phyloP scores from a whole-genome alignment of 2,888 invertebrate species.

The Conchocele bisecta region DNA sequence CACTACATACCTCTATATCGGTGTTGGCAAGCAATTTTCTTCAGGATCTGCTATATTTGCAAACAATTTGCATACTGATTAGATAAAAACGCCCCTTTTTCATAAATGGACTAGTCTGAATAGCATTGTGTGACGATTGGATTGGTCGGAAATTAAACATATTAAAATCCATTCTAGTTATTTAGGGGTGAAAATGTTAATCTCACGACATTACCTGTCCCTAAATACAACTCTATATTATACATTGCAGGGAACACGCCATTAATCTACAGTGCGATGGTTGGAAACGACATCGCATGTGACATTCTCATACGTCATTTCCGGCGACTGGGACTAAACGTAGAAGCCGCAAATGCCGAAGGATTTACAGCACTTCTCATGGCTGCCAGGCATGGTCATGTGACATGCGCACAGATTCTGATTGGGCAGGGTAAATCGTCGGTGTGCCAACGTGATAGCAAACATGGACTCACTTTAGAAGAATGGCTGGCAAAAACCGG shows the following conservation, averaged over 20 bases:
- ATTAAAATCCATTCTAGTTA: too few relatives aligned
- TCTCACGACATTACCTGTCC: too few relatives aligned
- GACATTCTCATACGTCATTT: conserved; percentile 79
- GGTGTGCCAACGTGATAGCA: conserved; percentile 70
- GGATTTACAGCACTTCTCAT: conserved; percentile 79
- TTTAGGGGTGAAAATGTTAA: too few relatives aligned
- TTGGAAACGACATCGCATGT: conserved; percentile 79
- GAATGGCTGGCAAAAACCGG: conserved; percentile 77
- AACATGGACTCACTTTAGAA: conserved; percentile 71
- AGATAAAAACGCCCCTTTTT: too few relatives aligned
- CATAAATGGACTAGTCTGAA: too few relatives aligned
- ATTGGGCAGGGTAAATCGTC: conserved; percentile 78
- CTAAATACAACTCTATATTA: neutral
- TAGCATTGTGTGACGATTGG: too few relatives aligned
- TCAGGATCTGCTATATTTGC: too few relatives aligned
- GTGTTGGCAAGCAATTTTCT: too few relatives aligned
- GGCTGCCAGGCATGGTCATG: conserved; percentile 77
- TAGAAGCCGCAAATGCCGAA: conserved; percentile 78
- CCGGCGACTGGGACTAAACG: conserved; percentile 78
- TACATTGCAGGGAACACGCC: conserved; percentile 78
- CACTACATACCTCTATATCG: too few relatives aligned
- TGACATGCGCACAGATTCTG: conserved; percentile 78
- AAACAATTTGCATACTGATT: too few relatives aligned
- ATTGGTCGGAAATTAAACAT: too few relatives aligned
- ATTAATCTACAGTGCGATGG: conserved; percentile 77